phyloP scores from a whole-genome alignment of 2,113 vertebrate species.

The Tylochromis polylepis region DNA sequence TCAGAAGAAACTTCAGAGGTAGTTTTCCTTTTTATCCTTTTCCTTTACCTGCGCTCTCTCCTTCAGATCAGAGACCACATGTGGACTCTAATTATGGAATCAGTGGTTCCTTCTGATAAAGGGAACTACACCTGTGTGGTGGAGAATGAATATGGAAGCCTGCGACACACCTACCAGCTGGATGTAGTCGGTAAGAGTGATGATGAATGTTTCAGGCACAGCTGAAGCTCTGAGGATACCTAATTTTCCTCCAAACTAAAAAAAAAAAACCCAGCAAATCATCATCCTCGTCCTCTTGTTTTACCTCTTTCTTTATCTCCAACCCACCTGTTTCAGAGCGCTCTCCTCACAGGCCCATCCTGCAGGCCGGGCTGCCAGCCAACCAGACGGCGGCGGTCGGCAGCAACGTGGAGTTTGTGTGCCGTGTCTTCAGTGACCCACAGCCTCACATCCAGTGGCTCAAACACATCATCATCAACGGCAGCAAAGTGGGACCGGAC shows the following conservation, averaged over 20 bases:
- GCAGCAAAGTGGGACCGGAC: conserved; percentile 80
- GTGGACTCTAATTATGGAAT: conserved; percentile 94
- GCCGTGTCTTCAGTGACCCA: conserved; percentile 89
- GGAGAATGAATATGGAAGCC: conserved; percentile 84
- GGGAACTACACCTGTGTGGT: conserved; percentile 95
- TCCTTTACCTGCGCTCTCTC: background rate
- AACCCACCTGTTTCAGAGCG: conserved; percentile 64
- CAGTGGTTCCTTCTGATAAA: conserved; percentile 85
- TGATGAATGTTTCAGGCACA: background rate
- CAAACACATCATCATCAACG: conserved; percentile 86
- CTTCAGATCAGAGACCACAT: conserved; percentile 83
- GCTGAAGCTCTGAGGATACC: background rate
- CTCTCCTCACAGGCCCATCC: conserved; percentile 85
- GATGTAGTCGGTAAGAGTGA: conserved; percentile 85
- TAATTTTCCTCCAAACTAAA: background rate
- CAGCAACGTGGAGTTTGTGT: conserved; percentile 85
- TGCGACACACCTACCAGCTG: conserved; percentile 89
- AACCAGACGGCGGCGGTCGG: conserved; percentile 87
- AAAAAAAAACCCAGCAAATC: background rate
- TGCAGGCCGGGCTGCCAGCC: conserved; percentile 86
- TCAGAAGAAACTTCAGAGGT: background rate
- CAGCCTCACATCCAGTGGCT: conserved; percentile 95
- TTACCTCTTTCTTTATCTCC: background rate
- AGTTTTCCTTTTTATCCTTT: background rate
- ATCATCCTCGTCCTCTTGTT: background rate